Base-by-base conservation (phyloP, 2,888 invertebrate species). In the Trachelus iudaicus region DNA sequence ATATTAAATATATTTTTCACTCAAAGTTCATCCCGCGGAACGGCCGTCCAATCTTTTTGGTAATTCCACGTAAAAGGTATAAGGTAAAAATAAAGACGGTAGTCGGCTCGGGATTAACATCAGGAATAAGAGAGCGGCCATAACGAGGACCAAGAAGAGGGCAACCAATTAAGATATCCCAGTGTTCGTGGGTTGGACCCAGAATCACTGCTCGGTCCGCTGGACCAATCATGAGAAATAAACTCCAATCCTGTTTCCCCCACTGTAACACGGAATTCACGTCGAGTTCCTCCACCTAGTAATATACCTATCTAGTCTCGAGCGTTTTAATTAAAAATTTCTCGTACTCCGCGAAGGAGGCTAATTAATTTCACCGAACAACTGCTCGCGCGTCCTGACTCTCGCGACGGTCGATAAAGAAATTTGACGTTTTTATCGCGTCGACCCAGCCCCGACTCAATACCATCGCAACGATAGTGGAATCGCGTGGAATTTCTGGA, bases 81-180 rank as follows among this genome's bases (percentile, higher is more conserved):
- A 56, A 56, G 56, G 23, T 23, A 9, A 56, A 56, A 56, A 56
- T 23, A 56, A 56, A 56, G 56, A 56, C 56, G 56, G 23, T 23
- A 56, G 56, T 56, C 9, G 2, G 2, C 23, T 15, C 9, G 79
- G 80, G 37, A 76, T 76, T 75, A 79, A 69, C 34, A 69, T 76
- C 34, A 37, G 69, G 69, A n/a, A 75, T 81, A 82, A 77, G 69
- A 73, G 81, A 80, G 83, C 83, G 80, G 83, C 83, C 85, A 85
- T 85, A 79, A 81, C 73, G 82, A 78, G 82, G 78, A 77, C 35
- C 76, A 77, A 77, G 82, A 71, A 76, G 79, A 79, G 82, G 84
- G 83, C 82, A 85, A 86, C 88, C 89, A 91, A 91, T 91, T 91
- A 90, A 91, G 91, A 91, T 89, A 89, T 91, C 88, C 84, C 83